Evolutionary conservation across 2,888 invertebrate species (phyloP).

Genomic region (Calameuta pallipes): DNA sequence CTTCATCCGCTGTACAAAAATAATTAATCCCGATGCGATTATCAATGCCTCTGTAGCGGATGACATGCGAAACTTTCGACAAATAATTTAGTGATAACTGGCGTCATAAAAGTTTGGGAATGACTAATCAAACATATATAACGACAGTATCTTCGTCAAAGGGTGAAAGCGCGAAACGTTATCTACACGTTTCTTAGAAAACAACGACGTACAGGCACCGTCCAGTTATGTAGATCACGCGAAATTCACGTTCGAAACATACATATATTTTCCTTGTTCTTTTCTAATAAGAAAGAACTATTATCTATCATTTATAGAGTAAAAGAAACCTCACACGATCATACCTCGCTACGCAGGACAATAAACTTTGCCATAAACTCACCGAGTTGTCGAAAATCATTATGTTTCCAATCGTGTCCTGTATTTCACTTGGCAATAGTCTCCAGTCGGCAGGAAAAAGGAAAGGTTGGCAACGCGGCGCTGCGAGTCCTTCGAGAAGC

Average conservation of each 20-base stretch:
- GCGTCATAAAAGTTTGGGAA: background rate
- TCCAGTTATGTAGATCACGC: background rate
- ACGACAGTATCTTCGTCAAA: background rate
- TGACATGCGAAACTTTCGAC: background rate
- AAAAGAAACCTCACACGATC: background rate
- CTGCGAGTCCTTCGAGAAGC: background rate
- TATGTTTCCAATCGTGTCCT: background rate
- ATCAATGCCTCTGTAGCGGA: background rate
- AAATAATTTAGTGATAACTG: background rate
- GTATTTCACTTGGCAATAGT: background rate
- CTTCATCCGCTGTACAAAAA: background rate
- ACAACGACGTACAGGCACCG: background rate
- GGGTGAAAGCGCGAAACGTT: background rate
- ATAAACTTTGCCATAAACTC: background rate
- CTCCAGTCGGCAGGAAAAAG: background rate
- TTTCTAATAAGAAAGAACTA: background rate
- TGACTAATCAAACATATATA: background rate
- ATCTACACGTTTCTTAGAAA: background rate
- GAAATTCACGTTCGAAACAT: background rate
- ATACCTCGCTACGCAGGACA: background rate
- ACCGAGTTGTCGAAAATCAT: background rate
- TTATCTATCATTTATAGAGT: no score
- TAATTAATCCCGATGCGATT: background rate
- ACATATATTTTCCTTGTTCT: background rate
- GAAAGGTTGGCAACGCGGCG: background rate